phyloP scores from a whole-genome alignment of 2,888 invertebrate genomes.

The Dynastes tityus region DNA sequence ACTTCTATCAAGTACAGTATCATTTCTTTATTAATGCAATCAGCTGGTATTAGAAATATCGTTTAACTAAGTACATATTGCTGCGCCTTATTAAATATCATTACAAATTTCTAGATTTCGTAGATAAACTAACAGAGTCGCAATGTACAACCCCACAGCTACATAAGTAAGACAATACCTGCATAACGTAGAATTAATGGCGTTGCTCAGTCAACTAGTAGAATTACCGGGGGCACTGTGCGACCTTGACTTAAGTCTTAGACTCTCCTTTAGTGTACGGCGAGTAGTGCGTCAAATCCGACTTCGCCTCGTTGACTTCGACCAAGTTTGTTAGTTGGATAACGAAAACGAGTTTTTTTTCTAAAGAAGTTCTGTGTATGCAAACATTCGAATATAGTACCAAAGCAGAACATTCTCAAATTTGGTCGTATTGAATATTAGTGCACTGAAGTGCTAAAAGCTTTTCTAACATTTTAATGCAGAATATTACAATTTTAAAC shows the following conservation, averaged over 20 bases:
- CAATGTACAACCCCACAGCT: background rate
- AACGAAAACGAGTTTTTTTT: conserved; percentile 51
- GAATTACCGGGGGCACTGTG: conserved; percentile 60
- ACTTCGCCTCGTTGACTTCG: conserved; percentile 52
- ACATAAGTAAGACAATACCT: conserved; percentile 24
- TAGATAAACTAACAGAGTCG: background rate
- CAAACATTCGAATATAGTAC: background rate
- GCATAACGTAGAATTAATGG: conserved; percentile 49
- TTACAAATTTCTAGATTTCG: too few relatives aligned
- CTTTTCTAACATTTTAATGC: too few relatives aligned
- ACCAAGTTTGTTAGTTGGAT: conserved; percentile 31
- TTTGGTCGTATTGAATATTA: too few relatives aligned
- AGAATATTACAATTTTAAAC: too few relatives aligned
- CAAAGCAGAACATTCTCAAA: background rate
- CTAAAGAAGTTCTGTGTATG: background rate
- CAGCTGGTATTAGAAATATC: too few relatives aligned
- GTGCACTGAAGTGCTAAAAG: too few relatives aligned
- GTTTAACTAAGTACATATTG: too few relatives aligned
- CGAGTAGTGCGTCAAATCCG: conserved; percentile 53
- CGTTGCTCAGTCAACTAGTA: conserved; percentile 58
- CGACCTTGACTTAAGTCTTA: conserved; percentile 60
- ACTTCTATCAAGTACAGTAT: too few relatives aligned
- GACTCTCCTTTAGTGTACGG: conserved; percentile 54
- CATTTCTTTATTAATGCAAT: too few relatives aligned
- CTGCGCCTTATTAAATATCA: too few relatives aligned